These are phyloP conservation scores for Axis porcinus DNA, from an alignment of 2,113 vertebrate genomes.

Conservation along the genomic window DNA sequence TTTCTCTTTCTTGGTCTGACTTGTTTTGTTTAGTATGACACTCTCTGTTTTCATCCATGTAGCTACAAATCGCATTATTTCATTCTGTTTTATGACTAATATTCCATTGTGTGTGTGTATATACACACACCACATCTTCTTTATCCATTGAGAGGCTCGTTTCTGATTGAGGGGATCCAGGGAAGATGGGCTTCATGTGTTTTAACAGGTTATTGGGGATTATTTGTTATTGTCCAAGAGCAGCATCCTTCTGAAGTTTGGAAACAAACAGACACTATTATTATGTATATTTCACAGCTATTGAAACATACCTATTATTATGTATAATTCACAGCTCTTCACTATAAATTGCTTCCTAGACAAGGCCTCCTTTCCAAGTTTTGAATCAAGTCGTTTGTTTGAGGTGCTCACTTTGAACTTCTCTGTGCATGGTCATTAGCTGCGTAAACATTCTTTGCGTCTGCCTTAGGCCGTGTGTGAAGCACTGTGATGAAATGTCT, in stretches of 20 bases:
- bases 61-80: not conserved
- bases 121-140: not conserved
- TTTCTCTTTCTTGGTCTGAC: not conserved
- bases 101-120: not conserved
- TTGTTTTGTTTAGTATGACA: not conserved
- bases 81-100: not conserved
- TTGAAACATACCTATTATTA: not conserved
- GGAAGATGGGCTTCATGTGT: not conserved
- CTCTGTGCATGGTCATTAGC: not conserved
- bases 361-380: not conserved
- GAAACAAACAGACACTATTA: not conserved
- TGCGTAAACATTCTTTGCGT: not conserved
- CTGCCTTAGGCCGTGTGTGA: not conserved
- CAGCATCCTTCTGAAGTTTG: not conserved
- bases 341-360: not conserved
- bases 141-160: not conserved
- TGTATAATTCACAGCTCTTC: not conserved
- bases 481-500: not conserved
- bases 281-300: not conserved
- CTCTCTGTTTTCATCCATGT: not conserved
- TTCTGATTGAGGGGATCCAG: not conserved
- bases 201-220: not conserved
- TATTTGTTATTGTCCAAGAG: not conserved
- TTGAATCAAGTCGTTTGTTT: not conserved
- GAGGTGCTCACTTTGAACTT: not conserved